Conservation (phyloP, 2,888 invertebrate genomes). For the Euclidia mi region DNA sequence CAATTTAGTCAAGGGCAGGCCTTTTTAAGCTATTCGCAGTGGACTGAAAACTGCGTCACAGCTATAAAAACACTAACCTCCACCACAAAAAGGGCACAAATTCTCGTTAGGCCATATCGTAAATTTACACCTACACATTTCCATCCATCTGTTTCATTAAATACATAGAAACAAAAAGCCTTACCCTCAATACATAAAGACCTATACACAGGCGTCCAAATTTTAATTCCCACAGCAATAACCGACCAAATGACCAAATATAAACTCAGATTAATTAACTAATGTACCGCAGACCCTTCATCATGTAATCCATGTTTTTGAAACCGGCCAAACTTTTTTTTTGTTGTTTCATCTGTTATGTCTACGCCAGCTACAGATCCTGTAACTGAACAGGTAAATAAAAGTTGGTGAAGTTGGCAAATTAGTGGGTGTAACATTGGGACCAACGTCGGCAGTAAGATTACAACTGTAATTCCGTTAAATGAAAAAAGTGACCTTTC, state of each 20-base stretch:
- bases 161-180: too few species aligned
- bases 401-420: slow-evolving; percentile 54
- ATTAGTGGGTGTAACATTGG: slow-evolving; percentile 48
- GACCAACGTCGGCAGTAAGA: slow-evolving; percentile 40
- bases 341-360: slow-evolving; percentile 49
- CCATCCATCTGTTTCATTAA: too few species aligned
- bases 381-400: slow-evolving; percentile 43
- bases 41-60: too few species aligned
- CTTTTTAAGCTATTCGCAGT: too few species aligned
- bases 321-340: slow-evolving; percentile 48
- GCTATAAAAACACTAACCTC: too few species aligned
- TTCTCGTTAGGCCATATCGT: too few species aligned
- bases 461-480: slow-evolving; percentile 52
- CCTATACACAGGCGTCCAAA: slow-evolving; percentile 9
- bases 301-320: slow-evolving; percentile 52
- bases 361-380: slow-evolving; percentile 36
- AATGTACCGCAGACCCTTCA: slow-evolving; percentile 45
- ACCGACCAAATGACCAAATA: slow-evolving; percentile 40
- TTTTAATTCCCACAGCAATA: slow-evolving; percentile 18
- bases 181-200: not conserved
- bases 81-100: too few species aligned
- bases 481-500: slow-evolving; percentile 41
- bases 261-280: slow-evolving; percentile 53
- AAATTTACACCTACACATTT: too few species aligned
- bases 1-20: too few species aligned